Evolutionary conservation across 2,113 vertebrate genomes (phyloP).

Genomic region (Brienomyrus brachyistius): DNA sequence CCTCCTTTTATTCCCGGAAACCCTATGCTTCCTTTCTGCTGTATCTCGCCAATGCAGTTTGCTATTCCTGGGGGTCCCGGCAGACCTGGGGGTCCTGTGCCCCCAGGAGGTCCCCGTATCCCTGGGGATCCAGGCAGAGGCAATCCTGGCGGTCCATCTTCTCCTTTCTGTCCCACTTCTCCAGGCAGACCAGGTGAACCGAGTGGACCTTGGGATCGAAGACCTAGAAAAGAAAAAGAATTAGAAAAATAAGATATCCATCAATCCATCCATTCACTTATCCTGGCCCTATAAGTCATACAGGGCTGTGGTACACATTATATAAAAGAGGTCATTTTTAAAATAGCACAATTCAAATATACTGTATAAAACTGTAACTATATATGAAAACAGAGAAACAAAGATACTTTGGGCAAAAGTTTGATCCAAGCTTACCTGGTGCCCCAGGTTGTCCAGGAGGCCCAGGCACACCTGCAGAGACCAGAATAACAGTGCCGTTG

Average conservation of each 20-base stretch:
- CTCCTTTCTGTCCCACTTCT: conserved; percentile 83
- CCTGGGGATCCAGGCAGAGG: conserved; percentile 74
- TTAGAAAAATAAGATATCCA: neutral
- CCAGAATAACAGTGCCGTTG: neutral
- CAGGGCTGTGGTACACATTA: neutral
- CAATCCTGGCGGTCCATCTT: conserved; percentile 67
- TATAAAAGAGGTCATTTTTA: neutral
- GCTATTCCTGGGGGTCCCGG: neutral
- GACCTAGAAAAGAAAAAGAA: conserved; percentile 25
- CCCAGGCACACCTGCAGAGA: conserved; percentile 58
- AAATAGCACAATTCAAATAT: neutral
- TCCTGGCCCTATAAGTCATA: neutral
- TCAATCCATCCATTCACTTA: neutral
- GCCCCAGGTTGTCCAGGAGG: conserved; percentile 72
- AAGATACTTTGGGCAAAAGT: neutral
- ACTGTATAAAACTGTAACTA: neutral
- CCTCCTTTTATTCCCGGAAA: conserved; percentile 70
- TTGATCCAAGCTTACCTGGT: conserved; percentile 58
- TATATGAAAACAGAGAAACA: neutral
- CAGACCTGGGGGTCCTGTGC: conserved; percentile 54
- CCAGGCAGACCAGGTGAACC: conserved; percentile 81
- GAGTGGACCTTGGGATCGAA: conserved; percentile 52
- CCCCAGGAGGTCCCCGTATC: conserved; percentile 71
- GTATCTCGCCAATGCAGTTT: conserved; percentile 62
- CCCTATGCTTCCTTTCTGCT: conserved; percentile 72